Percentiles rank a stretch among this genome's conserved stretches.
phyloP scores from a whole-genome alignment of 2,113 vertebrate genomes.

The Emydura subglobosa region DNA sequence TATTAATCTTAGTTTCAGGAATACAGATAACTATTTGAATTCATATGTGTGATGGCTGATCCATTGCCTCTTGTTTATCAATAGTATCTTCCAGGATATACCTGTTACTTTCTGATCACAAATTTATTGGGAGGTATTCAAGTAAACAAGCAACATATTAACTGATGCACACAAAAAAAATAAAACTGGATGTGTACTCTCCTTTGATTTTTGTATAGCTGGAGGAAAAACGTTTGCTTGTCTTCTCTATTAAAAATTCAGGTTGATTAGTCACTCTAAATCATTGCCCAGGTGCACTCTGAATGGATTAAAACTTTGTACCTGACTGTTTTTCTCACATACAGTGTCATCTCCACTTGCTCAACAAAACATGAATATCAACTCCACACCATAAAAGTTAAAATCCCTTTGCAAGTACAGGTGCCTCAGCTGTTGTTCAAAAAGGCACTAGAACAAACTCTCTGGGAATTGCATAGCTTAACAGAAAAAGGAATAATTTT shows the following conservation, averaged over 20 bases:
- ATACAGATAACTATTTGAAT: neutral
- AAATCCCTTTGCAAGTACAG: neutral
- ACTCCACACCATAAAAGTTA: neutral
- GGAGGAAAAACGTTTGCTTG: neutral
- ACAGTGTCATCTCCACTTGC: neutral
- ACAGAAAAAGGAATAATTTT: neutral
- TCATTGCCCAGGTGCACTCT: neutral
- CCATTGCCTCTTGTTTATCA: neutral
- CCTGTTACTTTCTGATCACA: neutral
- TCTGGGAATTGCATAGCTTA: neutral
- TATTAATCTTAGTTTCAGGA: neutral
- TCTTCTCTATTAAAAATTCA: neutral
- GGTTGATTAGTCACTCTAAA: neutral
- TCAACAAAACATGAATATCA: neutral
- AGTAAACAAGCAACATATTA: neutral
- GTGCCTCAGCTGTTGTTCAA: neutral
- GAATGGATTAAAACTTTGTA: neutral
- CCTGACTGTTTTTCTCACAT: neutral
- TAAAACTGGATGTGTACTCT: neutral
- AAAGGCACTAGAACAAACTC: neutral
- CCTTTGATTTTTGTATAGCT: accelerated
- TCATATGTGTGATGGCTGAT: neutral
- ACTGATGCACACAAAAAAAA: neutral
- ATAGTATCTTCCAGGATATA: neutral
- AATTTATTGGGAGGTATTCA: neutral